A percentile compares a stretch with the other conserved stretches of the same genome.
Evolutionary conservation across 1,140 invertebrate species (phyloP).

Genomic region (Ips typographus): DNA sequence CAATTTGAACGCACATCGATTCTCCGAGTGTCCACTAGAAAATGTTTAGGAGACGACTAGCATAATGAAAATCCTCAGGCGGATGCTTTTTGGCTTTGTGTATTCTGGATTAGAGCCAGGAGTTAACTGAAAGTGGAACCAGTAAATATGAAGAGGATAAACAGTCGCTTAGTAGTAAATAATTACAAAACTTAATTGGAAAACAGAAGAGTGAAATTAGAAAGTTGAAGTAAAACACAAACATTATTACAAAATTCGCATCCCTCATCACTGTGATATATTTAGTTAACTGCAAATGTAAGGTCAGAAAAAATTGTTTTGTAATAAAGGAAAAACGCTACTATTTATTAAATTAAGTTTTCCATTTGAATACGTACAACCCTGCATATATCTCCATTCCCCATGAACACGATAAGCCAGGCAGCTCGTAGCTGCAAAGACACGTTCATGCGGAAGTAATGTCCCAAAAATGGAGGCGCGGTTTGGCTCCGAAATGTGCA

Average conservation of each 20-base stretch:
- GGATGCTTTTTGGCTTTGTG: neutral
- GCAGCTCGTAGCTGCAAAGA: conserved; percentile 42
- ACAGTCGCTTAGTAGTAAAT: too few species aligned
- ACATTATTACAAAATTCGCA: neutral
- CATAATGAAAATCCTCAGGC: conserved; percentile 18
- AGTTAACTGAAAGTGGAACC: neutral
- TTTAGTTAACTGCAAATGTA: neutral
- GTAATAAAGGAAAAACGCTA: neutral
- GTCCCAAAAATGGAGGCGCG: conserved; percentile 40
- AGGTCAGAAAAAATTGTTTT: neutral
- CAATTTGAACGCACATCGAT: conserved; percentile 24
- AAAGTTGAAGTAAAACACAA: too few species aligned
- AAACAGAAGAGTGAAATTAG: too few species aligned
- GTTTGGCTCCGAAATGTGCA: conserved; percentile 28
- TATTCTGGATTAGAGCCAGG: conserved; percentile 1
- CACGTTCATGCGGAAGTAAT: conserved; percentile 45
- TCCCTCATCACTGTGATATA: neutral
- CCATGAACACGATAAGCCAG: conserved; percentile 41
- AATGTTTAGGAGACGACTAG: conserved; percentile 7
- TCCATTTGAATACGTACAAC: conserved; percentile 32
- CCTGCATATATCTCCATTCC: conserved; percentile 38
- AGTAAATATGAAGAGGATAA: neutral
- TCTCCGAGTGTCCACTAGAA: conserved; percentile 17
- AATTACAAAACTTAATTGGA: too few species aligned
- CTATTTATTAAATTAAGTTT: conserved; percentile 12